These are phyloP conservation scores for Drosophila oshimai DNA, from an alignment of 1,140 invertebrate species.

Conservation along the genomic window DNA sequence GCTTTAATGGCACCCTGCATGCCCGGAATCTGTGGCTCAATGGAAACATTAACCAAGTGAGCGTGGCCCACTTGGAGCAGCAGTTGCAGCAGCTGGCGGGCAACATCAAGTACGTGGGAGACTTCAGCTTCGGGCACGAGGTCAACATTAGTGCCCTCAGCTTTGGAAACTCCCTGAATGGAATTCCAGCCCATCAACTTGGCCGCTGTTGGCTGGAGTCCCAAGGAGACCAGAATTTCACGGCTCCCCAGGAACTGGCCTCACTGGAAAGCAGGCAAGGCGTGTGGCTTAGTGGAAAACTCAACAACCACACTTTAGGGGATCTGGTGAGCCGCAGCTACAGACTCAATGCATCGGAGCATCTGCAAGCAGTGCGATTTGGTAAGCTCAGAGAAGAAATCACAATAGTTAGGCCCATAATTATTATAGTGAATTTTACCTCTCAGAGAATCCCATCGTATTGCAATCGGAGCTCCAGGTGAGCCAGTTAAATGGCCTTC, in stretches of 20 bases:
- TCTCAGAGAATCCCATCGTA: conserved; percentile 70
- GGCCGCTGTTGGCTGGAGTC: conserved; percentile 64
- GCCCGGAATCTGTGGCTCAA: conserved; percentile 78
- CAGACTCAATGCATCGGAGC: conserved; percentile 75
- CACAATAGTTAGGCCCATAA: too few relatives aligned
- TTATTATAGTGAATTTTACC: background rate
- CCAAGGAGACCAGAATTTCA: conserved; percentile 58
- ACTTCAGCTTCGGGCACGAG: conserved; percentile 72
- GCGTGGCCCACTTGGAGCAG: conserved; percentile 52
- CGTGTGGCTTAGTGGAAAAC: conserved; percentile 53
- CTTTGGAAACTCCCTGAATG: conserved; percentile 62
- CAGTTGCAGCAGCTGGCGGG: conserved; percentile 68
- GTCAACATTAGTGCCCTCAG: conserved; percentile 59
- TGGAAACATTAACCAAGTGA: conserved; percentile 48
- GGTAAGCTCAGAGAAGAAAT: conserved; percentile 70
- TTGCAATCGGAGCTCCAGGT: conserved; percentile 46
- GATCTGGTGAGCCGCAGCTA: conserved; percentile 77
- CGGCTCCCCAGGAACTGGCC: conserved; percentile 53
- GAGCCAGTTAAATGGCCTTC: conserved; percentile 50
- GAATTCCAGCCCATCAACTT: conserved; percentile 49
- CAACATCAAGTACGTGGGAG: conserved; percentile 75
- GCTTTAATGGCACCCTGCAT: conserved; percentile 74
- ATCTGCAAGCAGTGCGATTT: conserved; percentile 75
- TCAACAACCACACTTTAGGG: conserved; percentile 79
- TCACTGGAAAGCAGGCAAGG: conserved; percentile 57